Conservation (phyloP, 2,113 vertebrate species). For the Leptodactylus fuscus region DNA sequence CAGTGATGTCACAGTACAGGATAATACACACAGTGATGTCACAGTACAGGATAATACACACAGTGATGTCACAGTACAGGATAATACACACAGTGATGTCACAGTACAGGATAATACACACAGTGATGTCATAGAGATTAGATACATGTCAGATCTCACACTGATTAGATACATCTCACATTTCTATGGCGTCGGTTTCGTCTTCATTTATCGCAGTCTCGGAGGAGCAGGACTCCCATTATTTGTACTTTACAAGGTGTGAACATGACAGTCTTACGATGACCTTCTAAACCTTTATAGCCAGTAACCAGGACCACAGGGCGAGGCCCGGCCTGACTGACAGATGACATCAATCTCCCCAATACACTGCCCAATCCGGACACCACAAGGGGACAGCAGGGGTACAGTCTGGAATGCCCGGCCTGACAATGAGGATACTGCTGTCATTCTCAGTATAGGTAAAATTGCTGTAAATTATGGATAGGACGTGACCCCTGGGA, state of each 20-base stretch:
- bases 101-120: too few relatives aligned
- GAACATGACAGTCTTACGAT: slow-evolving; percentile 21
- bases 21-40: too few relatives aligned
- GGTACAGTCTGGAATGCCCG: neutral
- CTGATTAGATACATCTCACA: neutral
- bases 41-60: too few relatives aligned
- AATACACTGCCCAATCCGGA: neutral
- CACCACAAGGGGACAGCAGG: neutral
- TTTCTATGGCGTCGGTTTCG: neutral
- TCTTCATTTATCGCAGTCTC: neutral
- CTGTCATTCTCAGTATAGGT: neutral
- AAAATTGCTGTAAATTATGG: neutral
- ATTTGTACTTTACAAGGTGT: slow-evolving; percentile 22
- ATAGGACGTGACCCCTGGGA: neutral
- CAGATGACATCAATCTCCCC: neutral
- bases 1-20: too few relatives aligned
- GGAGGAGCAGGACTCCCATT: neutral
- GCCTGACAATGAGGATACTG: neutral
- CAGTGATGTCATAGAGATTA: too few relatives aligned
- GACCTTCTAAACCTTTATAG: neutral
- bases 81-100: too few relatives aligned
- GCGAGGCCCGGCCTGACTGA: neutral
- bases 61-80: too few relatives aligned
- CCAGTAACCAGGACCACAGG: neutral
- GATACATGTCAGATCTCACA: too few relatives aligned